A percentile compares a stretch with the other conserved stretches of the same genome.
These are phyloP conservation scores for Polypedilum pembai DNA, from an alignment of 1,140 invertebrate species.

Conservation along the genomic window DNA sequence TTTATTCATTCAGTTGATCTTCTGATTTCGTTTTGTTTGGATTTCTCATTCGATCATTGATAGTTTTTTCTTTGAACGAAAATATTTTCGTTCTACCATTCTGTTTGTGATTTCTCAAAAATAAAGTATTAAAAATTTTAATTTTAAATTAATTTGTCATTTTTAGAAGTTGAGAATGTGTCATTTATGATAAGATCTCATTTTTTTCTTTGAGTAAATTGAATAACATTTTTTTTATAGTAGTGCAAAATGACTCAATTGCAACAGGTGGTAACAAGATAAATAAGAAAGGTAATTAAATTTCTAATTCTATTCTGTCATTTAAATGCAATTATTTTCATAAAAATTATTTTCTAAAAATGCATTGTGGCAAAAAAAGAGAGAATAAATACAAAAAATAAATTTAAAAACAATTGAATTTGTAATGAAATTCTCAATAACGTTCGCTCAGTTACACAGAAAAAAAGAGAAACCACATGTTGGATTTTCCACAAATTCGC, in stretches of 20 bases:
- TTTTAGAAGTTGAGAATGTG: neutral
- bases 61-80: neutral
- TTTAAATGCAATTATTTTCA: neutral
- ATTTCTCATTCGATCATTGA: constrained; percentile 22
- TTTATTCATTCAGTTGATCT: constrained; percentile 19
- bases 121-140: constrained; percentile 3
- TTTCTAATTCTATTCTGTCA: neutral
- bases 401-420: constrained; percentile 20
- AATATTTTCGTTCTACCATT: neutral
- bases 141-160: constrained; percentile 27
- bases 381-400: neutral
- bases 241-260: neutral
- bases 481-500: neutral
- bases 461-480: constrained; percentile 9
- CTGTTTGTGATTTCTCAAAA: neutral
- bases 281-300: neutral
- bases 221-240: neutral
- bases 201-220: neutral
- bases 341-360: neutral
- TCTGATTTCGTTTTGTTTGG: constrained; percentile 27
- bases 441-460: neutral
- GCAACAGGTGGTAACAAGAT: neutral
- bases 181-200: constrained; percentile 3
- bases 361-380: neutral
- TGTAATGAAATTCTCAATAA: constrained; percentile 7